Evolutionary conservation across 2,113 vertebrate genomes (phyloP).

Genomic region (Notiomystis cincta): DNA sequence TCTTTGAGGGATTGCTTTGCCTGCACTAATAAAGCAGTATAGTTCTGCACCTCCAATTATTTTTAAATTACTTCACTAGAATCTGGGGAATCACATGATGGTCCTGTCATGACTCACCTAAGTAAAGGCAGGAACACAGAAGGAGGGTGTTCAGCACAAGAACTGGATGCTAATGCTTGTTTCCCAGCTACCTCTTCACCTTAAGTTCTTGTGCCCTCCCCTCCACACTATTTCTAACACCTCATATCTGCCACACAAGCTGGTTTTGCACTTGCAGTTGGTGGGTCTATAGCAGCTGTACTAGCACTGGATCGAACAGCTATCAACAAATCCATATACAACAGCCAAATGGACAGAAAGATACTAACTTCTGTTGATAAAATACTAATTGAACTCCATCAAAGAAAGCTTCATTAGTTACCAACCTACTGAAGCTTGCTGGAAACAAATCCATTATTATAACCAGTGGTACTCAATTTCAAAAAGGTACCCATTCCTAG

Average conservation of each 20-base stretch:
- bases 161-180: neutral
- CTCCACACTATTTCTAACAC: neutral
- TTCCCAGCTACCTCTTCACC: neutral
- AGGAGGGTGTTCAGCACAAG: neutral
- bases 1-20: neutral
- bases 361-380: neutral
- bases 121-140: neutral
- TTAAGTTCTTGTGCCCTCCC: neutral
- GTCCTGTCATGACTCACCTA: neutral
- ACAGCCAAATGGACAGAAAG: neutral
- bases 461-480: neutral
- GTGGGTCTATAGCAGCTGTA: neutral
- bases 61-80: neutral
- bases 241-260: neutral
- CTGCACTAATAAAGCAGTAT: neutral
- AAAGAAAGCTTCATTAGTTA: neutral
- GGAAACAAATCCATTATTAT: neutral
- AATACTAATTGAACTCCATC: neutral
- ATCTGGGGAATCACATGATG: neutral
- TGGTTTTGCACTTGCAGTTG: neutral
- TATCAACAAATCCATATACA: neutral
- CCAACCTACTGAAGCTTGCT: neutral
- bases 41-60: neutral
- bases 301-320: neutral
- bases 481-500: neutral